Percentiles rank a stretch among this genome's conserved stretches.
These are phyloP conservation scores for Petrocephalus sullivani DNA, from an alignment of 2,797 vertebrate species.

Conservation along the genomic window DNA sequence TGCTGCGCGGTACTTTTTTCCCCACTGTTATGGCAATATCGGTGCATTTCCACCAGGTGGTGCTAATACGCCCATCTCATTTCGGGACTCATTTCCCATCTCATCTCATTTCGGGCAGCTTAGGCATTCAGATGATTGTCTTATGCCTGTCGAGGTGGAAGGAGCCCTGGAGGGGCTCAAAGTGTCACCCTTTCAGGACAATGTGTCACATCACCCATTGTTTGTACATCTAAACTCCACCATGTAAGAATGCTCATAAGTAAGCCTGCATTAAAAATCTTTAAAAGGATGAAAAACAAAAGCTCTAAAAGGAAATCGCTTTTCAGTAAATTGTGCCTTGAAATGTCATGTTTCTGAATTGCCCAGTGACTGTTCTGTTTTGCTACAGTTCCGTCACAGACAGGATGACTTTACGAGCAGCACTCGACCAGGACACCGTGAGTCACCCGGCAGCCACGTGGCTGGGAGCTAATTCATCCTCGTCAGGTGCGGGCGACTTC, in stretches of 20 bases:
- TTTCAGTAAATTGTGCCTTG: neutral
- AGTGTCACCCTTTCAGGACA: neutral
- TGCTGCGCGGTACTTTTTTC: neutral
- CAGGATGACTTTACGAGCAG: neutral
- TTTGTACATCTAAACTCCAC: neutral
- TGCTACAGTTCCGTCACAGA: neutral
- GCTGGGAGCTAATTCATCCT: neutral
- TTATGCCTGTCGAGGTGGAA: neutral
- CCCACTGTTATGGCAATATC: neutral
- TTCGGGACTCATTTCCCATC: neutral
- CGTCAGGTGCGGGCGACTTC: neutral
- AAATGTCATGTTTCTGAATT: neutral
- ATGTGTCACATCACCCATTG: neutral
- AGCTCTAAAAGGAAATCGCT: neutral
- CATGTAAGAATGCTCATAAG: neutral
- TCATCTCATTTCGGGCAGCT: neutral
- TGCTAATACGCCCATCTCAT: neutral
- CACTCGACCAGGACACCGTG: neutral
- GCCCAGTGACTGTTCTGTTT: neutral
- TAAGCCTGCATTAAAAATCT: neutral
- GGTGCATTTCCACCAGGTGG: constrained; percentile 8
- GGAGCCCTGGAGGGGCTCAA: neutral
- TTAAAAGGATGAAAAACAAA: neutral
- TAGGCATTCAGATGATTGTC: neutral
- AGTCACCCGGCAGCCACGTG: neutral